Evolutionary conservation across 2,113 vertebrate genomes (phyloP).

Genomic region (Colinus virginianus): DNA sequence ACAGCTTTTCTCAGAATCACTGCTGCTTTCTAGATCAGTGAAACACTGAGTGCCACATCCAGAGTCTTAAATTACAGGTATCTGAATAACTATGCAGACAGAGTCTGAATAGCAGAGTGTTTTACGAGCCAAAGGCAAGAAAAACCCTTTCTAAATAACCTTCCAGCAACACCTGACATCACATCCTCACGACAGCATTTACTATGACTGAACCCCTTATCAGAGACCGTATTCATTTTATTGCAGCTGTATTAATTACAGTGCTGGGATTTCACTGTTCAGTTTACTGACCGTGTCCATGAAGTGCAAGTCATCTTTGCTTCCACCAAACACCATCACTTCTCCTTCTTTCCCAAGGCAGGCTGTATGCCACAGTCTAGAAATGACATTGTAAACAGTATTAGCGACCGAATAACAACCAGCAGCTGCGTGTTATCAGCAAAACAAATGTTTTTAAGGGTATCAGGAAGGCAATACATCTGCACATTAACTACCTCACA

Average conservation of each 20-base stretch:
- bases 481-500: background rate
- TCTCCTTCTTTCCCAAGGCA: slow-evolving; percentile 90
- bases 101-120: background rate
- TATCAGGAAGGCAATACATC: background rate
- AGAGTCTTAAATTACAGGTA: background rate
- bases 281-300: slow-evolving; percentile 89
- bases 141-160: background rate
- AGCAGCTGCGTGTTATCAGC: background rate
- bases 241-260: background rate
- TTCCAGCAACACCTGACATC: background rate
- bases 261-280: background rate
- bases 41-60: background rate
- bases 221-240: background rate
- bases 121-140: background rate
- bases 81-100: background rate
- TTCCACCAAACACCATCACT: slow-evolving; percentile 95
- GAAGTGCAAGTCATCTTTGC: slow-evolving; percentile 92
- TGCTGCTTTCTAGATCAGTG: background rate
- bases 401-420: background rate
- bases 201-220: background rate
- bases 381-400: background rate
- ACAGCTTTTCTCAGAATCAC: background rate
- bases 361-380: slow-evolving; percentile 92
- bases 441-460: background rate
- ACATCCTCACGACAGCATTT: background rate